phyloP scores from a whole-genome alignment of 2,888 invertebrate species.

The Eilema caniola region DNA sequence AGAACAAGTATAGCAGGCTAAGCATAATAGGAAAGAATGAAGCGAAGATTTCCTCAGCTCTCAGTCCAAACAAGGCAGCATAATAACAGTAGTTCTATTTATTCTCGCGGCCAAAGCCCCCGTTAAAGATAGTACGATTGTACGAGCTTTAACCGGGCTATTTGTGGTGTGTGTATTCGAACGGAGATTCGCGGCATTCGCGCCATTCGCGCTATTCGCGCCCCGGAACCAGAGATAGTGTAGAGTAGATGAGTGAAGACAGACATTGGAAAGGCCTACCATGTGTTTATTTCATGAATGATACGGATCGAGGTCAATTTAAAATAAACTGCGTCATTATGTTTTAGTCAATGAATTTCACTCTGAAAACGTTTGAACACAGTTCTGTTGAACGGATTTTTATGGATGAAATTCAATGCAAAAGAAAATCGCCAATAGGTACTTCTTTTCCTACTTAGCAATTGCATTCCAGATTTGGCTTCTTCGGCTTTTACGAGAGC shows the following conservation, averaged over 20 bases:
- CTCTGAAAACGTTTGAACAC: neutral
- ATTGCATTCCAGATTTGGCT: neutral
- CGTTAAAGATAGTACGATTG: conserved; percentile 24
- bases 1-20: conserved; percentile 1
- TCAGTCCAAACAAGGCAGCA: conserved; percentile 48
- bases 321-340: neutral
- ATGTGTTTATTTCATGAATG: neutral
- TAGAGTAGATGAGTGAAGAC: conserved; percentile 6
- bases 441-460: too few relatives aligned
- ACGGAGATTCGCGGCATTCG: conserved; percentile 20
- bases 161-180: conserved; percentile 23
- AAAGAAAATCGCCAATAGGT: neutral
- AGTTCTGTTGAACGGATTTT: neutral
- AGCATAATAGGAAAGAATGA: conserved; percentile 11
- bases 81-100: conserved; percentile 54
- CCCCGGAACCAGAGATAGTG: conserved; percentile 10
- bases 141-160: conserved; percentile 17
- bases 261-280: neutral
- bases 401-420: neutral
- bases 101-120: conserved; percentile 49
- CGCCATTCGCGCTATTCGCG: conserved; percentile 12
- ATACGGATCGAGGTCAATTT: neutral
- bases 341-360: neutral
- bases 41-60: conserved; percentile 24
- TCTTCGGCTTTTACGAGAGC: neutral